Percentiles rank a stretch among this genome's conserved stretches.
Evolutionary conservation across 1,140 invertebrate genomes (phyloP).

Genomic region (Limonius californicus): DNA sequence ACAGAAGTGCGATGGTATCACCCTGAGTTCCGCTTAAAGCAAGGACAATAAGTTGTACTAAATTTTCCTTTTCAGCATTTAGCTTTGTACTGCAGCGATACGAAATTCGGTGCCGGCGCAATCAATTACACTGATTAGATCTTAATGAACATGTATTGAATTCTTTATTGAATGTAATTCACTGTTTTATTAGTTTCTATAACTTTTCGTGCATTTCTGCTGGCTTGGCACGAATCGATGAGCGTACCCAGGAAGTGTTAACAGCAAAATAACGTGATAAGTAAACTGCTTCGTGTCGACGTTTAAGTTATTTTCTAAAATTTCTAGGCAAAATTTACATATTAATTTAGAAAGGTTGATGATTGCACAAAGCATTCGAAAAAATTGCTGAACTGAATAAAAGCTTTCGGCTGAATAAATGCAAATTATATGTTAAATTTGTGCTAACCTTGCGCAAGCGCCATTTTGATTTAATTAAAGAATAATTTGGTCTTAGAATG

Average conservation of each 20-base stretch:
- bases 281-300: not conserved
- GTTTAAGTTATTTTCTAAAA: not conserved
- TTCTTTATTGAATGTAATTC: slow-evolving; percentile 11
- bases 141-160: slow-evolving; percentile 12
- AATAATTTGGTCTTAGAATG: not conserved
- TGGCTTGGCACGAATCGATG: not conserved
- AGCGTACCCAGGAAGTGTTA: not conserved
- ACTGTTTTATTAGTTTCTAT: slow-evolving; percentile 4
- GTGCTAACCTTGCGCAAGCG: too few relatives aligned
- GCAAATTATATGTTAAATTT: too few relatives aligned
- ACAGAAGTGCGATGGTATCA: not conserved
- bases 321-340: not conserved
- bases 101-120: not conserved
- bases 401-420: not conserved
- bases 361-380: not conserved
- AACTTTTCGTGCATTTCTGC: slow-evolving; percentile 2
- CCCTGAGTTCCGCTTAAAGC: not conserved
- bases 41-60: slow-evolving; percentile 5
- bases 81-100: not conserved
- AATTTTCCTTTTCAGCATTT: slow-evolving; percentile 1
- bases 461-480: not conserved
- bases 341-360: not conserved
- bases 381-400: not conserved
- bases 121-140: slow-evolving; percentile 7
- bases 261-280: not conserved